phyloP scores from a whole-genome alignment of 2,113 vertebrate genomes.

The Plestiodon gilberti region DNA sequence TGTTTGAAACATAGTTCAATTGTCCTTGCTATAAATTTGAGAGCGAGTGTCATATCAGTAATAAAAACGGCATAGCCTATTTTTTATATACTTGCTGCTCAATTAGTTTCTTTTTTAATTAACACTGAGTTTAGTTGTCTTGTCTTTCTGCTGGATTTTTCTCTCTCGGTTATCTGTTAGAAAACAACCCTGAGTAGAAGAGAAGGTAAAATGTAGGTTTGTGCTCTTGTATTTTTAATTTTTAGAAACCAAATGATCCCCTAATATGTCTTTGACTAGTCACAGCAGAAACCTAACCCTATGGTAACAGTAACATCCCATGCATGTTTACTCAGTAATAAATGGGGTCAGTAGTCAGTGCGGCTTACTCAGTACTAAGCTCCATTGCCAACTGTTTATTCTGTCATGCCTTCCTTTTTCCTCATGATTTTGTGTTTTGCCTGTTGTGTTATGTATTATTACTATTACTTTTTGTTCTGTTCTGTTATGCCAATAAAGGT shows the following conservation, averaged over 20 bases:
- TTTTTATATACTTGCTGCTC: constrained; percentile 80
- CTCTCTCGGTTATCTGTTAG: constrained; percentile 75
- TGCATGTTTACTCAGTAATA: too few species aligned
- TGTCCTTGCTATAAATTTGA: constrained; percentile 77
- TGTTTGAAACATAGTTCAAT: constrained; percentile 77
- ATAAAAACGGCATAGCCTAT: constrained; percentile 79
- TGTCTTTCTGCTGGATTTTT: constrained; percentile 70
- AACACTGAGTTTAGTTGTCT: constrained; percentile 74
- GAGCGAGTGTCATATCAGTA: constrained; percentile 77
- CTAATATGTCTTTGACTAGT: neutral
- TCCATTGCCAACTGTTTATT: too few species aligned
- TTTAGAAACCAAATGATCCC: constrained; percentile 51
- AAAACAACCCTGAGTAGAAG: constrained; percentile 69
- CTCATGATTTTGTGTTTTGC: too few species aligned
- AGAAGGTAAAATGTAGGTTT: constrained; percentile 71
- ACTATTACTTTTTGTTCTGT: too few species aligned
- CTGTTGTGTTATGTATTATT: too few species aligned
- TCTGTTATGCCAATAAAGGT: too few species aligned
- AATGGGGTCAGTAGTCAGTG: too few species aligned
- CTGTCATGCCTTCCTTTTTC: too few species aligned
- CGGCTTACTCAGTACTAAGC: too few species aligned
- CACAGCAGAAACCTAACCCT: too few species aligned
- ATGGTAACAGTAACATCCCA: too few species aligned
- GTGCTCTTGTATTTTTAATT: constrained; percentile 61
- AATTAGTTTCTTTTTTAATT: constrained; percentile 81